Base-by-base conservation (phyloP, 2,888 invertebrate species). In the Ferrisia virgata region DNA sequence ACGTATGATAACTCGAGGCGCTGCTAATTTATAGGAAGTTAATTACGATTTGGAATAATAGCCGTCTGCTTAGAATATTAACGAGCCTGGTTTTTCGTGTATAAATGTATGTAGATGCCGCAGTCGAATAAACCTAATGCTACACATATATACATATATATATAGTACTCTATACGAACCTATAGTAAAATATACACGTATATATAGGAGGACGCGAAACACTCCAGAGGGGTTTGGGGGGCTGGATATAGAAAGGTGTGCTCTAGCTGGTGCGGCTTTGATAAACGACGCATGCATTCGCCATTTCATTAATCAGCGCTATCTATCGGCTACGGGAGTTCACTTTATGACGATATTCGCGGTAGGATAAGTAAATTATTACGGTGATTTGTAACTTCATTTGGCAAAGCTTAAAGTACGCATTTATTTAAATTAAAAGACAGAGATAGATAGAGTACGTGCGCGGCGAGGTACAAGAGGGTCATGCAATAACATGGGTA, bases 321-420 rank as follows among this genome's bases (percentile, higher is more conserved):
- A 81, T 81, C 81, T 81, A 81, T 81, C 47, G 53, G 53, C 81
- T 81, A 58, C 81, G 47, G 47, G 79, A 79, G 79, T 79, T 31
- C 15, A 81, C 47, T 81, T 47, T 53, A 53, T 53, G 81, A 58
- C 47, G 81, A 81, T 81, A 53, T 53, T 53, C 80, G 43, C 80
- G 53, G 47, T 31, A 36, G 39, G 5, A 43, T 31, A 36, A 81
- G 81, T 82, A 82, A 82, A 82, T 82, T 72, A 72, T 72, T 72
- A 25, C 33, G 43, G 83, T 84, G 79, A 84, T 84, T 72, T 84
- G 84, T 79, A 84, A 79, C 84, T 84, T 84, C 84, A 84, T 84
- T 84, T 84, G 79, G 84, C 84, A 84, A 84, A 79, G 79, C 78
- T 47, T 79, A 58, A 58, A 79, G 84, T 78, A 84, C 84, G 79